Conservation (phyloP, 2,888 invertebrate genomes). For the Volucella zonaria region DNA sequence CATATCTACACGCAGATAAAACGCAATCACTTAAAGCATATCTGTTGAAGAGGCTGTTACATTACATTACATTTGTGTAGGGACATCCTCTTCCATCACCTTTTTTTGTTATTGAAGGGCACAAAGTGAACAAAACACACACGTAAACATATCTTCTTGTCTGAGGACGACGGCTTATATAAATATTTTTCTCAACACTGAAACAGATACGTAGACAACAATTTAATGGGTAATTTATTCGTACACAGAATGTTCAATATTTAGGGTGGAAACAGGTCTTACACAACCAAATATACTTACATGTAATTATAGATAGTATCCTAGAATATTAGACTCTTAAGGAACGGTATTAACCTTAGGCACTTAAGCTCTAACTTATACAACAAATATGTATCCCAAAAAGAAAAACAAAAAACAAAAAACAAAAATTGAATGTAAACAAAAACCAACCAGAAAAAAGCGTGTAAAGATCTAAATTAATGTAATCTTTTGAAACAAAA, state of each 20-base stretch:
- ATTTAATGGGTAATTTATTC: too few relatives aligned
- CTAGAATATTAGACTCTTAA: constrained; percentile 18
- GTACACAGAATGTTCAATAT: too few relatives aligned
- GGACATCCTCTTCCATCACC: constrained; percentile 28
- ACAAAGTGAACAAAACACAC: constrained; percentile 56
- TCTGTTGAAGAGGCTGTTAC: constrained; percentile 37
- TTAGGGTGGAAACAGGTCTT: background rate
- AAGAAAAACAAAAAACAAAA: too few relatives aligned
- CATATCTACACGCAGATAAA: constrained; percentile 42
- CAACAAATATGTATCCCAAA: constrained; percentile 32
- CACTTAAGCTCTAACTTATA: constrained; percentile 42
- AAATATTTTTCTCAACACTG: background rate
- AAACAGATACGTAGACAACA: too few relatives aligned
- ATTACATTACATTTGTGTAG: too few relatives aligned
- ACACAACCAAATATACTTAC: background rate
- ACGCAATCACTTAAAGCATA: constrained; percentile 56
- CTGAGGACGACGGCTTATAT: constrained; percentile 27
- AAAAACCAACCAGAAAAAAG: constrained; percentile 57
- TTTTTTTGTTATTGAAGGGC: constrained; percentile 60
- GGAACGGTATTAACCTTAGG: constrained; percentile 29
- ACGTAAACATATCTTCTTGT: constrained; percentile 64
- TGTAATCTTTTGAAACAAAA: constrained; percentile 58
- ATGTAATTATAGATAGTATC: constrained; percentile 40
- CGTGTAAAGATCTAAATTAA: constrained; percentile 74
- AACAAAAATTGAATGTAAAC: constrained; percentile 57